A percentile compares a stretch with the other conserved stretches of the same genome.
Conservation (phyloP, 2,888 invertebrate genomes). For the Apocheima hispidaria region DNA sequence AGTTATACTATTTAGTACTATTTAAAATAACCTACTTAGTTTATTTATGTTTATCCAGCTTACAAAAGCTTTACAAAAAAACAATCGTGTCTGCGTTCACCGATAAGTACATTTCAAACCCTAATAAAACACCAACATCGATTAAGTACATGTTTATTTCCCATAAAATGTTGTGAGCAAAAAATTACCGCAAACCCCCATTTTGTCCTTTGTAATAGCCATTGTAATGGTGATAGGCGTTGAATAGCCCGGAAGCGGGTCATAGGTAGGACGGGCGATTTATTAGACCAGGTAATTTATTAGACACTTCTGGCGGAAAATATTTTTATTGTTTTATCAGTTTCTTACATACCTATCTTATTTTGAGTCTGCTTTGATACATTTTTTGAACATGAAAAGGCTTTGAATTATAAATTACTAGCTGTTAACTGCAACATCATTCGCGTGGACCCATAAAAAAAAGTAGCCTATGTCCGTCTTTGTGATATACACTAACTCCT, state of each 20-base stretch:
- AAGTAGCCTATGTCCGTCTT: too few species aligned
- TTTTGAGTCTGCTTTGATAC: too few species aligned
- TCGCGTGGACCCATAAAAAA: too few species aligned
- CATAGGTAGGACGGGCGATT: conserved; percentile 19
- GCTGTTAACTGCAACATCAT: too few species aligned
- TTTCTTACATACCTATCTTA: too few species aligned
- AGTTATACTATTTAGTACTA: too few species aligned
- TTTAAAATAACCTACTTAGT: too few species aligned
- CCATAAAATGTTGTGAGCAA: conserved; percentile 22
- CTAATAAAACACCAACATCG: conserved; percentile 8
- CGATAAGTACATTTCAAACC: conserved; percentile 8
- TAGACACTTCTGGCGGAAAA: conserved; percentile 2
- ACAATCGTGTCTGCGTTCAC: background rate
- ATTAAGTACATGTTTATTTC: conserved; percentile 12
- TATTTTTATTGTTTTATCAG: too few species aligned
- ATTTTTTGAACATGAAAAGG: too few species aligned
- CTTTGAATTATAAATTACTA: too few species aligned
- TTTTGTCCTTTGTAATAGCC: conserved; percentile 18
- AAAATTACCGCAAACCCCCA: conserved; percentile 12
- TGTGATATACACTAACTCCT: too few species aligned
- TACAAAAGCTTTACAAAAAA: background rate
- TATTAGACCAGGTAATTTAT: conserved; percentile 15
- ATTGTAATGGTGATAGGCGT: conserved; percentile 26
- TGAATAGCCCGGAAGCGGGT: conserved; percentile 21
- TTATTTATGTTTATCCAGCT: too few species aligned